Evolutionary conservation across 2,797 vertebrate genomes (phyloP).

Genomic region (Artibeus jamaicensis): DNA sequence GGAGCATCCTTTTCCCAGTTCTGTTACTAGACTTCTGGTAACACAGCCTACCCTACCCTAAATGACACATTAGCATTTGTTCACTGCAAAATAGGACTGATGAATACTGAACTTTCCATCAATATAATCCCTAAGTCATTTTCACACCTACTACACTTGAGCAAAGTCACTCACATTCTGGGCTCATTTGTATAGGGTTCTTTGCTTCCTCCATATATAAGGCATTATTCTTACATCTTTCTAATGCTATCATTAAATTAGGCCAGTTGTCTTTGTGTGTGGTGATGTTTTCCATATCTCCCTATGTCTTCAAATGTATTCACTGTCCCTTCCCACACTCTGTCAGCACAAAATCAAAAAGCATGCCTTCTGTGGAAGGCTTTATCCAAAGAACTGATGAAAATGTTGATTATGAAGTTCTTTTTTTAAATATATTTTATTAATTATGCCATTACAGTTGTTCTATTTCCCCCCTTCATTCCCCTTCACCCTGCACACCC

Average conservation of each 20-base stretch:
- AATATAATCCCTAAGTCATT: neutral
- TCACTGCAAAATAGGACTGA: neutral
- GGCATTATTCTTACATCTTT: neutral
- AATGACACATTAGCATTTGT: neutral
- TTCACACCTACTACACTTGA: neutral
- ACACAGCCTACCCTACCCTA: neutral
- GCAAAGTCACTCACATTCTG: neutral
- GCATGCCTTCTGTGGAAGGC: neutral
- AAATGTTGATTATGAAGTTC: neutral
- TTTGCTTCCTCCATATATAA: slow-evolving; percentile 5
- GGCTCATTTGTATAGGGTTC: neutral
- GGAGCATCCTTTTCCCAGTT: neutral
- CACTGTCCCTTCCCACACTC: neutral
- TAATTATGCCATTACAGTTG: too few relatives aligned
- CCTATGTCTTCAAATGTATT: neutral
- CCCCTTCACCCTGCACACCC: too few relatives aligned
- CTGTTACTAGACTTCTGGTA: neutral
- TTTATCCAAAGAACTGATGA: slow-evolving; percentile 9
- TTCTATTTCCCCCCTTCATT: too few relatives aligned
- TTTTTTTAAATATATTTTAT: too few relatives aligned
- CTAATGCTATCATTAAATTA: neutral
- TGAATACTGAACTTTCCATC: neutral
- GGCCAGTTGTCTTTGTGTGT: neutral
- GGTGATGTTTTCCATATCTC: slow-evolving; percentile 9
- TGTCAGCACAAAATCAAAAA: slow-evolving; percentile 33